A percentile compares a stretch with the other conserved stretches of the same genome.
Conservation (phyloP, 2,797 vertebrate genomes). For the Trematomus bernacchii region DNA sequence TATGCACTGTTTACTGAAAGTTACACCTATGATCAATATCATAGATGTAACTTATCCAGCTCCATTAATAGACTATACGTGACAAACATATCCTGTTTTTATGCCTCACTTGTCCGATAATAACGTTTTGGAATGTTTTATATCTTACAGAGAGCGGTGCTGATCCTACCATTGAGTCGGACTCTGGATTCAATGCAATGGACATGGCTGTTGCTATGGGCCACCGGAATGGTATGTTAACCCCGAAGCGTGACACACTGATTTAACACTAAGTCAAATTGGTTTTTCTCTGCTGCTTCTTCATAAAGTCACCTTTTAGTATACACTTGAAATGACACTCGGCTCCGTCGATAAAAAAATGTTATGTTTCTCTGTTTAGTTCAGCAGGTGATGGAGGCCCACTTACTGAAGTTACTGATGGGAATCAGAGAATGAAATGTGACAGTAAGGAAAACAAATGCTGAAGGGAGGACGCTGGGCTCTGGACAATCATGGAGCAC, state of each 20-base stretch:
- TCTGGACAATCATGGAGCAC: constrained; percentile 54
- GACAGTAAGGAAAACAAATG: not conserved
- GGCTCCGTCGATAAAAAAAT: not conserved
- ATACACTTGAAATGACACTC: not conserved
- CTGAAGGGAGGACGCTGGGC: constrained; percentile 14
- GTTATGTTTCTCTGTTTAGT: constrained; percentile 79
- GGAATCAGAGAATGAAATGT: constrained; percentile 92
- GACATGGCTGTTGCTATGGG: constrained; percentile 98
- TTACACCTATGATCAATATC: not conserved
- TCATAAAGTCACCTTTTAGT: not conserved
- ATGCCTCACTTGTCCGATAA: not conserved
- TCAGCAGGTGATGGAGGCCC: constrained; percentile 98
- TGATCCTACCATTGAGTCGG: constrained; percentile 96
- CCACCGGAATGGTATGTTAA: constrained; percentile 91
- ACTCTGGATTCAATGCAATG: constrained; percentile 98
- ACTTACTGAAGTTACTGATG: constrained; percentile 94
- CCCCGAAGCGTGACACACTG: not conserved
- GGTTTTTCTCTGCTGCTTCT: not conserved
- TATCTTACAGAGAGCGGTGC: constrained; percentile 91
- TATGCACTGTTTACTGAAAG: not conserved
- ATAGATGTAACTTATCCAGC: too few relatives aligned
- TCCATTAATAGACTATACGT: not conserved
- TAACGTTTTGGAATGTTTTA: not conserved
- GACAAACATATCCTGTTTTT: not conserved
- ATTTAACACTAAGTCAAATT: not conserved